Base-by-base conservation (phyloP, 2,888 invertebrate genomes). In the Drosophila mimica region DNA sequence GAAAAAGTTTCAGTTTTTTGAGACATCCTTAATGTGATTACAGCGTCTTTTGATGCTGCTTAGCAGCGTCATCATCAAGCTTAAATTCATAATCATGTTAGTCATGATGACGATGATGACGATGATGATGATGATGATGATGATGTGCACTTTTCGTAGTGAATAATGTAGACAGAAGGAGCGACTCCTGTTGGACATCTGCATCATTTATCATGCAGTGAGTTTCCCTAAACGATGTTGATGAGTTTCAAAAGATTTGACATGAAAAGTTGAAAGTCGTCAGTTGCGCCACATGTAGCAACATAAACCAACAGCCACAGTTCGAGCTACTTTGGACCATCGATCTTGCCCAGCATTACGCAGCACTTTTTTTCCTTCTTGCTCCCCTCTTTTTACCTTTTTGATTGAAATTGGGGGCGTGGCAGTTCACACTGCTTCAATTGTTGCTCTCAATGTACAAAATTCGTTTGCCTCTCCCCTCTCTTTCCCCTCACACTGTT, bases 181-280 rank as follows among this genome's bases (percentile, higher is more conserved):
- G 51, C 33, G 28, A 43, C 36, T 52, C 54, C 68, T 51, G 49
- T 52, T 56, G 70, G 61, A 54, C 65, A 56, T 58, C 51, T 54
- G 51, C 56, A 74, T 82, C 81, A 81, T 82, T 82, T 81, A 83
- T 82, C 82, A 83, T 79, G 77, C 61, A 36, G 53, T 17, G 36
- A 36, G 54, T 15, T 33, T 38, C 25, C 51, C 58, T 70, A 69
- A 76, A 73, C 62, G 68, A 58, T 66, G 65, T 63, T 70, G 74
- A 74, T 79, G 76, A 71, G 71, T 71, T 65, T 62, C 56, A 74
- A 79, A 70, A 79, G 66, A 76, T 70, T 73, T 76, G 76, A 79
- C 79, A 76, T 58, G 74, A 76, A 74, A 80, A 66, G 74, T 63
- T 66, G 61, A 68, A 66, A 65, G 66, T 60, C 61, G 46, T 33